Evolutionary conservation across 2,113 vertebrate genomes (phyloP).

Genomic region (Psittacara wagleri): DNA sequence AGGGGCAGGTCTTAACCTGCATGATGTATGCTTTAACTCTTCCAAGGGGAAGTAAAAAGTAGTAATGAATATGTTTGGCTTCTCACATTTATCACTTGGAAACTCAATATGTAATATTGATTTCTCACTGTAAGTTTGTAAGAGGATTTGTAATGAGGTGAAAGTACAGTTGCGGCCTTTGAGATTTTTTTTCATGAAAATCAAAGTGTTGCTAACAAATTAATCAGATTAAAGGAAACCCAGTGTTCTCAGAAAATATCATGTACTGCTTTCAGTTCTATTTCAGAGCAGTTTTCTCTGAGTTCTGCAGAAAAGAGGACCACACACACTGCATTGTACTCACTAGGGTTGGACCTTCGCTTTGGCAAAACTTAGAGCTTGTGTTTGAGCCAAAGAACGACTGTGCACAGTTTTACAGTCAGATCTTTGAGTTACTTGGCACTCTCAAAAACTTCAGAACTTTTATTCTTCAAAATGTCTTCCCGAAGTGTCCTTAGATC

Average conservation of each 20-base stretch:
- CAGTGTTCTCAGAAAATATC: background rate
- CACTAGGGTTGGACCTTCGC: background rate
- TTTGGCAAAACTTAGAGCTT: background rate
- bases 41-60: background rate
- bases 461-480: background rate
- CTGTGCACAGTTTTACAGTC: background rate
- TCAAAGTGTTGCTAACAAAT: background rate
- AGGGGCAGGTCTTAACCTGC: background rate
- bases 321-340: background rate
- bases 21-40: background rate
- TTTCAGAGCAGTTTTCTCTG: background rate
- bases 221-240: constrained; percentile 21
- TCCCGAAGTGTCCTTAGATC: background rate
- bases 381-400: background rate
- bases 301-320: background rate
- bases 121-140: background rate
- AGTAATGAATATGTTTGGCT: background rate
- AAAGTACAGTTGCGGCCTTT: background rate
- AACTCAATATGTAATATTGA: background rate
- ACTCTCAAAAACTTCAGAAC: background rate
- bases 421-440: background rate
- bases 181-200: background rate
- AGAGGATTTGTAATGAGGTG: background rate
- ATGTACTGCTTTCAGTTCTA: background rate
- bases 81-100: background rate